Evolutionary conservation across 1,140 invertebrate species (phyloP).

Genomic region (Ladona fulva): DNA sequence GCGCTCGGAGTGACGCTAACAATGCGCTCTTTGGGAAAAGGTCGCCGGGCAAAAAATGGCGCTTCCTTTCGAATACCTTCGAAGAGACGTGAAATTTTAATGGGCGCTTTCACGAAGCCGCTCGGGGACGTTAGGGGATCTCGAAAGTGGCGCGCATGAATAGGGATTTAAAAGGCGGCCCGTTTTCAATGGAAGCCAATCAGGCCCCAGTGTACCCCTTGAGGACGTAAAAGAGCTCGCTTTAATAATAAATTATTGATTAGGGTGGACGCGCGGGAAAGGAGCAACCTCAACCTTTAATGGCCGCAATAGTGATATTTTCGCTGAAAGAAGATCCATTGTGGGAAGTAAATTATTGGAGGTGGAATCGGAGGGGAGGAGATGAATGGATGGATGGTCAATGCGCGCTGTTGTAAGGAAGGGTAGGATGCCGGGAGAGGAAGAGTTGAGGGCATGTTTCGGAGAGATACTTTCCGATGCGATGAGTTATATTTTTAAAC

Average conservation of each 20-base stretch:
- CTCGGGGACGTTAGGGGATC: background rate
- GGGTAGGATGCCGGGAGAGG: too few species aligned
- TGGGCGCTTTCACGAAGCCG: background rate
- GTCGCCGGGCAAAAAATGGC: background rate
- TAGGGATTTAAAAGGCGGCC: background rate
- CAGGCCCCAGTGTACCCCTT: background rate
- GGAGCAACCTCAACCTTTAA: too few species aligned
- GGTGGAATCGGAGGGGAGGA: background rate
- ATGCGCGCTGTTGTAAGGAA: background rate
- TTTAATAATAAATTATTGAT: slow-evolving; percentile 9
- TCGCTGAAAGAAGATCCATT: background rate
- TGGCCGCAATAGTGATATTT: background rate
- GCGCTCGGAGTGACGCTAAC: background rate
- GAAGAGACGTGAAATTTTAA: background rate
- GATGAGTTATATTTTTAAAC: background rate
- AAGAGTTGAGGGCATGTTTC: too few species aligned
- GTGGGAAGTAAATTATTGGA: background rate
- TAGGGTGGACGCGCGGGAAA: background rate
- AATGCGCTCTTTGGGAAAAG: background rate
- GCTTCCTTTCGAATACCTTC: background rate
- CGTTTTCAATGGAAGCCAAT: background rate
- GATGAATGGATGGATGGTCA: background rate
- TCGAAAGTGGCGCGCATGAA: background rate
- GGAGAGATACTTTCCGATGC: too few species aligned
- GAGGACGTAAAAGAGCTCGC: background rate